These are phyloP conservation scores for Notoglanidium macrostoma DNA, from an alignment of 2,797 vertebrate species.

Conservation along the genomic window DNA sequence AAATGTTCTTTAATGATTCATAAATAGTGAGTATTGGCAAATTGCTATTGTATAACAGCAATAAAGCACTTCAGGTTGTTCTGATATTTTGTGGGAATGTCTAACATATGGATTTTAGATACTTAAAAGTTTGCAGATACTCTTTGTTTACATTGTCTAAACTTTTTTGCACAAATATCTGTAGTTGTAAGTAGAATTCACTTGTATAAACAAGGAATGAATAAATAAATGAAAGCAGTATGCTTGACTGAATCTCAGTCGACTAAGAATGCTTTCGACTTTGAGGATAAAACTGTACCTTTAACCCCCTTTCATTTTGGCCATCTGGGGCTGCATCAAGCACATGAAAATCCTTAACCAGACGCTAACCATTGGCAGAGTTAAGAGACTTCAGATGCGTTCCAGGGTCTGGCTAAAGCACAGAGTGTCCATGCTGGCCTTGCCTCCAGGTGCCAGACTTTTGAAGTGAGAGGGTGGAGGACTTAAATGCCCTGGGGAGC, in stretches of 20 bases:
- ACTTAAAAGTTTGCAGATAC: neutral
- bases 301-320: conserved; percentile 23
- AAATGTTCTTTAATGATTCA: neutral
- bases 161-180: neutral
- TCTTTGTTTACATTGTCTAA: neutral
- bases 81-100: neutral
- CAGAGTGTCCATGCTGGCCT: conserved; percentile 47
- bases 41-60: neutral
- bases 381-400: conserved; percentile 46
- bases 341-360: conserved; percentile 60
- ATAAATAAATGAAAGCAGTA: neutral
- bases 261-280: neutral
- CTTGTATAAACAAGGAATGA: neutral
- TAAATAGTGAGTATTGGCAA: neutral
- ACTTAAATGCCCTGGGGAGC: conserved; percentile 50
- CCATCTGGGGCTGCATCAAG: conserved; percentile 55
- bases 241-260: neutral
- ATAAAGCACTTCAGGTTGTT: neutral
- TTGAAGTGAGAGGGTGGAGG: conserved; percentile 57
- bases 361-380: neutral
- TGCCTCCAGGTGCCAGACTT: conserved; percentile 60
- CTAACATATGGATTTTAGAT: neutral
- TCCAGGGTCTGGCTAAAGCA: conserved; percentile 36
- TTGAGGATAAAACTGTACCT: conserved; percentile 15
- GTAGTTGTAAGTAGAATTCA: neutral